Evolutionary conservation across 2,888 invertebrate genomes (phyloP).

Genomic region (Monochamus alternatus): DNA sequence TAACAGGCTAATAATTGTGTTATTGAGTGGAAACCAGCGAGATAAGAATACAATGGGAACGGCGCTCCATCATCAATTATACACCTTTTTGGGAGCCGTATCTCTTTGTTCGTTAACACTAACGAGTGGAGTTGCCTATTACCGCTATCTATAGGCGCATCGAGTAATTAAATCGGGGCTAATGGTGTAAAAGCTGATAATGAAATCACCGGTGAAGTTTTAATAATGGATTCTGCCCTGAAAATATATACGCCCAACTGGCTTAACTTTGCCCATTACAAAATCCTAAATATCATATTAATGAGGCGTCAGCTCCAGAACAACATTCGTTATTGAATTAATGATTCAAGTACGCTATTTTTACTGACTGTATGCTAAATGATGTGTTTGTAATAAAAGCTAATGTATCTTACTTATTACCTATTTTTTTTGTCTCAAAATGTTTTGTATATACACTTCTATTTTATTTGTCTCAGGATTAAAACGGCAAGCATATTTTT

Average conservation of each 20-base stretch:
- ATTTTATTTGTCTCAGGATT: no score
- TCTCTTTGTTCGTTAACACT: constrained; percentile 58
- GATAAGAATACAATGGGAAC: constrained; percentile 64
- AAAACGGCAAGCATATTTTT: no score
- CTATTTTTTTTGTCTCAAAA: no score
- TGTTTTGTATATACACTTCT: no score
- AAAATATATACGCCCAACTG: constrained; percentile 2
- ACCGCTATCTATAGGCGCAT: constrained; percentile 50
- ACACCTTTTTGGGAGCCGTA: constrained; percentile 58
- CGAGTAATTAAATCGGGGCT: constrained; percentile 55
- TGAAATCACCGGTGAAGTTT: constrained; percentile 46
- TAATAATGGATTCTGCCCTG: constrained; percentile 28
- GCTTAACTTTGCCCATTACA: constrained; percentile 15
- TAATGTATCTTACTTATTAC: no score
- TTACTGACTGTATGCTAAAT: no score
- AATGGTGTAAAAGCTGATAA: constrained; percentile 53
- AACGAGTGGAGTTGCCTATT: constrained; percentile 36
- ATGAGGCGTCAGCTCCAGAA: neutral
- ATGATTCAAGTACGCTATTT: no score
- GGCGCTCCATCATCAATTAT: constrained; percentile 58
- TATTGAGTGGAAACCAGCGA: constrained; percentile 69
- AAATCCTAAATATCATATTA: constrained; percentile 3
- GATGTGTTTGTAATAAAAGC: no score
- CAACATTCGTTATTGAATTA: no score
- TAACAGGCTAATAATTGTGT: constrained; percentile 68